Evolutionary conservation across 2,113 vertebrate genomes (phyloP), one percentile per base, ranked within the genome.

Genomic region (Microtus montanus): DNA sequence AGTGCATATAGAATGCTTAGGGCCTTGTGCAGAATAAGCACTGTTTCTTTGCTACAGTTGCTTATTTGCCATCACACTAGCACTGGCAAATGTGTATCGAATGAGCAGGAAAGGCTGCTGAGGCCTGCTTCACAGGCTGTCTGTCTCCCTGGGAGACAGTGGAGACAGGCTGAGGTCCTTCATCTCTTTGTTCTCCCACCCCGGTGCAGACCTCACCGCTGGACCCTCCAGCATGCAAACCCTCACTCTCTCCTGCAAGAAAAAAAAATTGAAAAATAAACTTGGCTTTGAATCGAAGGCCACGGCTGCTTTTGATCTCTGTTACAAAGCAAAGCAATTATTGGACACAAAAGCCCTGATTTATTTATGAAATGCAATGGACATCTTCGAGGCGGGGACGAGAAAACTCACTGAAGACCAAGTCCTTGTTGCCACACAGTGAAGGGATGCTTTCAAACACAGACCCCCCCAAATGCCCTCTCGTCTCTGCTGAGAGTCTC

Each of bases 321-420:
- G 93, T 92, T 96, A 97, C 96, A 96, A 97, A 97, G 97, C 95
- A 96, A 96, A 54, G 95, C 97, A 97, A 98, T 98, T 97, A 97
- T 52, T 75, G 74, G 82, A 92, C 95, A 97, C 96, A 97, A 97
- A 97, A 97, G 96, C 95, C 89, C 85, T 86, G 80, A 97, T 97
- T 97, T 96, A 96, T 97, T 97, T 96, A 97, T 96, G 97, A 97
- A 96, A 96, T 92, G 87, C 19, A 4, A 94, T 61, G 82, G 95
- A 90, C 90, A 97, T 96, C 97, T 96, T 95, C 22, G 70, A 96
- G 96, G 94, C 85, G 33, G 96, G 94, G 92, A 95, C 0, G 71
- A 96, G 68, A 95, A 96, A 96, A 38, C 91, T 96, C 95, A 88
- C 93, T 93, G 79, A 88, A 92, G 93, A 95, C 95, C 87, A 66